Base-by-base conservation (phyloP, 2,113 vertebrate genomes). In the Peucedramus taeniatus region DNA sequence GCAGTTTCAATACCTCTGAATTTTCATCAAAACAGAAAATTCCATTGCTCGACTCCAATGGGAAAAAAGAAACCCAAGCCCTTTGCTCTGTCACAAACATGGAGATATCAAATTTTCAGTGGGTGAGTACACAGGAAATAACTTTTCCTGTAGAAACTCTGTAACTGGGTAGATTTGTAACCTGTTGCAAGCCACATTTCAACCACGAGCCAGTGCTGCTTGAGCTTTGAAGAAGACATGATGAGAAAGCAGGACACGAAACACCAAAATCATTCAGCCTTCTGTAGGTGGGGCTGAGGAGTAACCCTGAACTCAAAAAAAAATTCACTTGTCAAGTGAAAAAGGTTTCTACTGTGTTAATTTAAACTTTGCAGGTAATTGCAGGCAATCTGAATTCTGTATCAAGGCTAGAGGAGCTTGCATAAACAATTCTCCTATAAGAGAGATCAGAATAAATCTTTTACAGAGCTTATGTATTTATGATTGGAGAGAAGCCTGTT, bases 401-500 rank as follows among this genome's bases (percentile, higher is more conserved):
- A 53, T 75, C 85, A 94, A 94, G 83, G 91, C 80, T 65, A 66
- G 37, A 83, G 44, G 22, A 66, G 47, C 74, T 86, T 90, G 71
- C 40, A 90, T 71, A 76, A 94, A 85, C 27, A 4, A 78, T 69
- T 87, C 13, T 51, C 7, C 28, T 82, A 18, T 76, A 80, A 56
- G 15, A 91, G 57, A 69, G 47, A 85, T 56, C 18, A 77, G 68
- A 93, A 88, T 90, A 86, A 95, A 86, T 53, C 88, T 75, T 89
- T 68, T 72, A 86, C 23, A 92, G 68, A 92, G 70, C 33, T 47
- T 70, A 33, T 70, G 39, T 57, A 69, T 89, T 88, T 89, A 60
- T 83, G 93, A 90, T 40, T 87, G 76, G 91, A 91, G 94, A 95
- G 44, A 94, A 93, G 49, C 31, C 30, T 65, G 23, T 6, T 89